Percentiles rank a stretch among this genome's conserved stretches.
Evolutionary conservation across 2,113 vertebrate genomes (phyloP).

Genomic region (Leiothrix lutea): DNA sequence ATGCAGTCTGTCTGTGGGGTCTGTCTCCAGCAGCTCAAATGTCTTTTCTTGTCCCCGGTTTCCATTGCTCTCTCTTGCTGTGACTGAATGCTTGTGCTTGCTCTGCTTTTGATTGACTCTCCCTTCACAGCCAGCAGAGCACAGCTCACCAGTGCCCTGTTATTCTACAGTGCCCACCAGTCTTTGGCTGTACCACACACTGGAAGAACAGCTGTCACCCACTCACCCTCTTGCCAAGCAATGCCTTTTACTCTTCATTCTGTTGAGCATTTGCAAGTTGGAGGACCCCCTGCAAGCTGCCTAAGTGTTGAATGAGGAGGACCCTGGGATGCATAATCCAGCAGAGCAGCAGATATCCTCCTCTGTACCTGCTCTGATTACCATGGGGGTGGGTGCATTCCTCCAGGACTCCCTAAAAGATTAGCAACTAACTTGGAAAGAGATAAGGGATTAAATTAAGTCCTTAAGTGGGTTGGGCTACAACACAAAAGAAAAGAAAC

Average conservation of each 20-base stretch:
- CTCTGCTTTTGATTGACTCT: not conserved
- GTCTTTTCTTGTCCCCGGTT: not conserved
- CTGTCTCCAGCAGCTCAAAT: not conserved
- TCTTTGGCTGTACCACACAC: not conserved
- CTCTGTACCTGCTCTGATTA: not conserved
- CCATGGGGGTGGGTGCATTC: not conserved
- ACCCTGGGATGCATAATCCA: not conserved
- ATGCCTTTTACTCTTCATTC: not conserved
- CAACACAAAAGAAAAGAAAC: not conserved
- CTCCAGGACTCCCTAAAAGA: not conserved
- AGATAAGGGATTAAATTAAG: not conserved
- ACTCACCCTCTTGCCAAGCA: not conserved
- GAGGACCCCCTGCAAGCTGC: not conserved
- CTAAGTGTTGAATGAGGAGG: not conserved
- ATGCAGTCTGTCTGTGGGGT: not conserved
- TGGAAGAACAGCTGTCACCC: conserved; percentile 13
- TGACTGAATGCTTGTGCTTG: not conserved
- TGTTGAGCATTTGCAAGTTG: not conserved
- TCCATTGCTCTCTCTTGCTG: not conserved
- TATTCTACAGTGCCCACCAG: not conserved
- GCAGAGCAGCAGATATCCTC: not conserved
- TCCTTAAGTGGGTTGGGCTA: not conserved
- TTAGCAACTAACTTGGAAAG: not conserved
- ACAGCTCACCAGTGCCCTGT: not conserved
- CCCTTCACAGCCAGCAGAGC: not conserved